phyloP scores from a whole-genome alignment of 2,797 vertebrate genomes.

The Pseudochromis fuscus region DNA sequence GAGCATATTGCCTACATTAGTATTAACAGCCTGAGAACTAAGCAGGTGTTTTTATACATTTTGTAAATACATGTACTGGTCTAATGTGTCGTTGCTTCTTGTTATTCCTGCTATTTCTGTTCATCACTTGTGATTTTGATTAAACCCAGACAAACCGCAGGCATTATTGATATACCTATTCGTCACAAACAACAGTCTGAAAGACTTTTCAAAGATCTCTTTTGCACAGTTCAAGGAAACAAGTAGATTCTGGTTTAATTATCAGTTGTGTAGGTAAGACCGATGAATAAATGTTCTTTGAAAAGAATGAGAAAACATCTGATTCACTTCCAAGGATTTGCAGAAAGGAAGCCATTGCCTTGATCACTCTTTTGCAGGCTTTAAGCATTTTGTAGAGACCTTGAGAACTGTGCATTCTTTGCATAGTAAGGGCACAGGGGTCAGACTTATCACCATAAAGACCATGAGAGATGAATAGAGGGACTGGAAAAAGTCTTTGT shows the following conservation, averaged over 20 bases:
- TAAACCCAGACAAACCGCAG: slow-evolving; percentile 40
- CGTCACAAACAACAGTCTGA: slow-evolving; percentile 44
- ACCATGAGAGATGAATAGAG: slow-evolving; percentile 54
- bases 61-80: slow-evolving; percentile 5
- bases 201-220: slow-evolving; percentile 45
- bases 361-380: slow-evolving; percentile 56
- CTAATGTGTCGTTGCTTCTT: slow-evolving; percentile 25
- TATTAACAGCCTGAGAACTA: slow-evolving; percentile 16
- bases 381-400: slow-evolving; percentile 60
- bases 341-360: slow-evolving; percentile 55
- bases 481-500: slow-evolving; percentile 46
- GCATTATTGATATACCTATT: slow-evolving; percentile 41
- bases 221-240: slow-evolving; percentile 45
- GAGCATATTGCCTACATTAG: slow-evolving; percentile 1
- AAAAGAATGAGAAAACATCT: slow-evolving; percentile 68
- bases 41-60: slow-evolving; percentile 11
- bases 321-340: slow-evolving; percentile 66
- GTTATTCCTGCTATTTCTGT: slow-evolving; percentile 25
- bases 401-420: slow-evolving; percentile 62
- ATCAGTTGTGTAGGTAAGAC: slow-evolving; percentile 46
- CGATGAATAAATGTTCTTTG: slow-evolving; percentile 57
- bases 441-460: slow-evolving; percentile 63
- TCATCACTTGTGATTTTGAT: slow-evolving; percentile 32
- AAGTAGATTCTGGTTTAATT: slow-evolving; percentile 51
- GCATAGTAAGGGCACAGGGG: slow-evolving; percentile 47